Evolutionary conservation across 2,888 invertebrate genomes (phyloP), one percentile per base, ranked within the genome.

Genomic region (Orthosia incerta): DNA sequence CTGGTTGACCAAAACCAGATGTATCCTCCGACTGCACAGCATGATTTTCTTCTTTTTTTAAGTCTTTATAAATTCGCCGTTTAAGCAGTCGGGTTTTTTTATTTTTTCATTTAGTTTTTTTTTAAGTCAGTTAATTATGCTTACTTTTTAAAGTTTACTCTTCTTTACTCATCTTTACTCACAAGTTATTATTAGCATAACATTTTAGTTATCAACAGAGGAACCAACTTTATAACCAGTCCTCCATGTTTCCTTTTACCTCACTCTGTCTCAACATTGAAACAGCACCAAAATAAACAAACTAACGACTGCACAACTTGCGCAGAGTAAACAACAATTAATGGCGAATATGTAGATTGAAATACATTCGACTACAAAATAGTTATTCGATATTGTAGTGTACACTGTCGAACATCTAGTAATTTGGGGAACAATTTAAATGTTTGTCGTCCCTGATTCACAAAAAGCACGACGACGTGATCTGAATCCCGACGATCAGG

Each of bases 371-470:
- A 71, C 57, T 65, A 77, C 75, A 71, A 81, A 85, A 83, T 83
- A 82, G 80, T 80, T 82, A 78, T 82, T 76, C 73, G 71, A 80
- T 76, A 82, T 75, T 74, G 78, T 82, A 77, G 80, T 56, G 67
- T 67, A 71, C 60, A 65, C 70, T 74, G 73, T 69, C 64, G 72
- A 70, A 70, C 70, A 73, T 84, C 87, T 81, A 86, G 84, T 87
- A 88, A 89, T 90, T 90, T 87, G 78, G 79, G 70, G 76, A 82
- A 82, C 89, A 88, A 89, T 90, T 88, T 87, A 85, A 86, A 88
- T 88, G 88, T 90, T 90, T 90, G 89, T 86, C 74, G 83, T 69
- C 80, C 72, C 87, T 87, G 90, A 89, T 90, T 90, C 86, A 82
- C 87, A 89, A 89, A 88, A 89, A 87, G 85, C 86, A 76, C 76